Conservation (phyloP, 1,140 invertebrate genomes). For the Ceratosolen solmsi region DNA sequence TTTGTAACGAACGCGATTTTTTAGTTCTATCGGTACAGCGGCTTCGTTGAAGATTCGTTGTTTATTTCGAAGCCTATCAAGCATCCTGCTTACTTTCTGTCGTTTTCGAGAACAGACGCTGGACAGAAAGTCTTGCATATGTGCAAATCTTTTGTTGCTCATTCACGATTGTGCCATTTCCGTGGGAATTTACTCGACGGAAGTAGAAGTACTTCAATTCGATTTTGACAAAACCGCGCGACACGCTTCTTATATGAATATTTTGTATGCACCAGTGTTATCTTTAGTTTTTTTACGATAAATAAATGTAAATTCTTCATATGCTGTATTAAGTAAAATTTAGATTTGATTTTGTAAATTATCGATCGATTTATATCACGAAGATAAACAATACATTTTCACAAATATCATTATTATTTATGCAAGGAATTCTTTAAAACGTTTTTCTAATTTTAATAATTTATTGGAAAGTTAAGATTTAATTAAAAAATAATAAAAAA, state of each 20-base stretch:
- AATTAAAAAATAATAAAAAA: too few species aligned
- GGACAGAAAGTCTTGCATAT: slow-evolving; percentile 41
- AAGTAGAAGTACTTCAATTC: slow-evolving; percentile 41
- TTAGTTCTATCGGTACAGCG: neutral
- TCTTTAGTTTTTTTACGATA: too few species aligned
- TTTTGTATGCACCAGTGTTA: neutral
- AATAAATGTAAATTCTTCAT: too few species aligned
- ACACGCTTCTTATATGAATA: neutral
- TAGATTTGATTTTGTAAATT: too few species aligned
- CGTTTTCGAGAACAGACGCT: neutral
- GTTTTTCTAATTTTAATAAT: too few species aligned
- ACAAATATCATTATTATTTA: too few species aligned
- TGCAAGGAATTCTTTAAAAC: too few species aligned
- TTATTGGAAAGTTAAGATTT: too few species aligned
- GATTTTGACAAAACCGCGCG: slow-evolving; percentile 21
- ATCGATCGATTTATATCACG: too few species aligned
- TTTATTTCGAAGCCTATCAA: neutral
- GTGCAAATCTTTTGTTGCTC: slow-evolving; percentile 60
- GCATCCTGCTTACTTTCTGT: neutral
- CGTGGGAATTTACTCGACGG: slow-evolving; percentile 32
- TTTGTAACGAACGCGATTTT: neutral
- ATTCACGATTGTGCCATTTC: slow-evolving; percentile 41
- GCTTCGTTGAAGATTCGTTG: neutral
- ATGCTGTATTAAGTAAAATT: too few species aligned
- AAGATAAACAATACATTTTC: too few species aligned